These are phyloP conservation scores for Cerastis leucographa DNA, from an alignment of 2,888 invertebrate genomes.

Conservation along the genomic window DNA sequence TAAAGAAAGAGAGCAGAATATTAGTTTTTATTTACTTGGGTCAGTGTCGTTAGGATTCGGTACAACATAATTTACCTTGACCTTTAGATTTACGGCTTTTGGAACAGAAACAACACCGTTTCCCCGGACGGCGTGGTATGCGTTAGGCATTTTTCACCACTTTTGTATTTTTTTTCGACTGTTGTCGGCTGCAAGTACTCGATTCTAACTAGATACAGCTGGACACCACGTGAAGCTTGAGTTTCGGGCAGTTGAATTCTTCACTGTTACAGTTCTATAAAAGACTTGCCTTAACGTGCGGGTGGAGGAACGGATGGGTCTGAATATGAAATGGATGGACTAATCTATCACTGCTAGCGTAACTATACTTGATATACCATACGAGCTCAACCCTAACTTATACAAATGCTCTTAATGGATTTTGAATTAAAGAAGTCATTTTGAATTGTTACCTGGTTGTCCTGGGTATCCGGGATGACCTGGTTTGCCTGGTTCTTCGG, in stretches of 20 bases:
- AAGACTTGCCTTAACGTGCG: not conserved
- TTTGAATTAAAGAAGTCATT: not conserved
- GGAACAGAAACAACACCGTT: too few relatives aligned
- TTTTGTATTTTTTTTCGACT: too few relatives aligned
- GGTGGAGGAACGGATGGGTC: not conserved
- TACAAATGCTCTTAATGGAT: not conserved
- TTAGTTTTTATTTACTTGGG: not conserved
- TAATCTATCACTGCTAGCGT: not conserved
- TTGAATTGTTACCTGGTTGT: not conserved
- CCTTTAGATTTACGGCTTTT: not conserved
- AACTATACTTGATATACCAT: not conserved
- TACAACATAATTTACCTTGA: not conserved
- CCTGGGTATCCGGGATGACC: conserved; percentile 15
- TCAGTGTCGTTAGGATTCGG: not conserved
- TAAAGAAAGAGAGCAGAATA: not conserved
- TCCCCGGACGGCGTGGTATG: too few relatives aligned
- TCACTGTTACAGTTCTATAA: not conserved
- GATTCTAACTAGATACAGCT: too few relatives aligned
- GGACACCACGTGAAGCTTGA: too few relatives aligned
- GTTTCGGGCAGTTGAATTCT: not conserved
- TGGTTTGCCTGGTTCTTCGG: not conserved
- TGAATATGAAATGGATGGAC: not conserved
- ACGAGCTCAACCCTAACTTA: not conserved
- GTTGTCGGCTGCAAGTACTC: too few relatives aligned
- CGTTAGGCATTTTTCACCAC: too few relatives aligned